These are phyloP conservation scores for Phaonia tiefii DNA, from an alignment of 2,888 invertebrate species.

Conservation along the genomic window DNA sequence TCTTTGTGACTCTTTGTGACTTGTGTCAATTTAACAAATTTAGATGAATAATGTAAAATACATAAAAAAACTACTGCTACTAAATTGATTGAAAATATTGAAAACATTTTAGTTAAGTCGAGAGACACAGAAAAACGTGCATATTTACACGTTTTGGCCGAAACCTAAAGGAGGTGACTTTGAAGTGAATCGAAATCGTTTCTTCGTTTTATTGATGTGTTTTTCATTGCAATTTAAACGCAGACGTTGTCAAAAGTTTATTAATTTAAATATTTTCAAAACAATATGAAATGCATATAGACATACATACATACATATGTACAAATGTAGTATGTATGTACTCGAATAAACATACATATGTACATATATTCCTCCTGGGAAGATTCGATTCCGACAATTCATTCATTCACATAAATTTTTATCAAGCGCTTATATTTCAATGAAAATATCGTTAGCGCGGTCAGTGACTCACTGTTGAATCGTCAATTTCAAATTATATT, in stretches of 20 bases:
- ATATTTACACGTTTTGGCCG: conserved; percentile 48
- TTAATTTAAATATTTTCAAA: conserved; percentile 17
- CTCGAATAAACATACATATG: too few relatives aligned
- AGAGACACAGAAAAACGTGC: conserved; percentile 48
- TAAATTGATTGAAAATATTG: conserved; percentile 57
- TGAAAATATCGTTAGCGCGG: conserved; percentile 22
- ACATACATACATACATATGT: conserved; percentile 30
- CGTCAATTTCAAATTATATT: conserved; percentile 42
- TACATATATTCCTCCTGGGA: too few relatives aligned
- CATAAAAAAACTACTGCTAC: too few relatives aligned
- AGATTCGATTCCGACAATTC: too few relatives aligned
- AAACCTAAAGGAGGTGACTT: conserved; percentile 40
- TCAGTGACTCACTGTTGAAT: conserved; percentile 60
- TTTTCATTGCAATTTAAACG: conserved; percentile 36
- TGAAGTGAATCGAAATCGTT: conserved; percentile 34
- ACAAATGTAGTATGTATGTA: too few relatives aligned
- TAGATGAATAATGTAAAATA: conserved; percentile 23
- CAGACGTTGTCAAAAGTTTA: conserved; percentile 30
- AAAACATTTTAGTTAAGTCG: conserved; percentile 57
- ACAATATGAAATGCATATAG: neutral
- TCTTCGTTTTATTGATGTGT: conserved; percentile 6
- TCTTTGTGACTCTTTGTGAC: neutral
- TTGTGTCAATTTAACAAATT: conserved; percentile 54
- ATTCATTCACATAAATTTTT: conserved; percentile 1
- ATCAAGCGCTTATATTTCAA: conserved; percentile 15